Evolutionary conservation across 2,797 vertebrate species (phyloP).

Genomic region (Sebastes minor): DNA sequence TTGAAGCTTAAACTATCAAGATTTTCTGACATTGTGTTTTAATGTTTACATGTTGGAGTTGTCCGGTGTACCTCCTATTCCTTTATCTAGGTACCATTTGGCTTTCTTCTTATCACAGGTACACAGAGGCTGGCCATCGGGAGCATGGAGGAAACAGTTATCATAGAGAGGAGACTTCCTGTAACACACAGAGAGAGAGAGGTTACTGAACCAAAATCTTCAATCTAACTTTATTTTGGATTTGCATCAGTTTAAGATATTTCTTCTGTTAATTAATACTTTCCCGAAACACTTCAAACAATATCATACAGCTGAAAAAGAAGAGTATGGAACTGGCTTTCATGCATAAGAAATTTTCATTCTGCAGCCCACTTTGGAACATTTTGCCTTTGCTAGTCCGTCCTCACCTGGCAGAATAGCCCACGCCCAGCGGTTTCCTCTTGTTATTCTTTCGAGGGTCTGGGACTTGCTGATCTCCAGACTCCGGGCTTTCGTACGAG

Average conservation of each 20-base stretch:
- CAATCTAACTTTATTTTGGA: no score
- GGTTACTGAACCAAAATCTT: no score
- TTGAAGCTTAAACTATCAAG: background rate
- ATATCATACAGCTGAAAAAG: background rate
- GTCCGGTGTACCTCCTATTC: constrained; percentile 89
- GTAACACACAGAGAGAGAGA: background rate
- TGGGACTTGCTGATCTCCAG: constrained; percentile 86
- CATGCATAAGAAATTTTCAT: background rate
- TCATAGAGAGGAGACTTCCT: constrained; percentile 98
- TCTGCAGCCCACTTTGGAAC: background rate
- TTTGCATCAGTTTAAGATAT: no score
- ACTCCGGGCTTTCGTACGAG: constrained; percentile 70
- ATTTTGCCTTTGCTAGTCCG: rapidly evolving
- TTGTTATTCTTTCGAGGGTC: constrained; percentile 91
- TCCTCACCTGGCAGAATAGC: constrained; percentile 92
- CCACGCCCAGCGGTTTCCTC: constrained; percentile 91
- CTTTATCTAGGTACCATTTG: constrained; percentile 98
- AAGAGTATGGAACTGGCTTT: background rate
- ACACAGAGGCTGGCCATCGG: constrained; percentile 95
- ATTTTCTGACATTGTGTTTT: background rate
- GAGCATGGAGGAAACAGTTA: constrained; percentile 97
- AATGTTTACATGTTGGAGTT: background rate
- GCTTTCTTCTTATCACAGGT: constrained; percentile 99
- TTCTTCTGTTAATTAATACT: background rate
- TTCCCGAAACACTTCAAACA: background rate